A percentile compares a stretch with the other conserved stretches of the same genome.
Evolutionary conservation across 1,140 invertebrate genomes (phyloP).

Genomic region (Rhyacophila brunnea): DNA sequence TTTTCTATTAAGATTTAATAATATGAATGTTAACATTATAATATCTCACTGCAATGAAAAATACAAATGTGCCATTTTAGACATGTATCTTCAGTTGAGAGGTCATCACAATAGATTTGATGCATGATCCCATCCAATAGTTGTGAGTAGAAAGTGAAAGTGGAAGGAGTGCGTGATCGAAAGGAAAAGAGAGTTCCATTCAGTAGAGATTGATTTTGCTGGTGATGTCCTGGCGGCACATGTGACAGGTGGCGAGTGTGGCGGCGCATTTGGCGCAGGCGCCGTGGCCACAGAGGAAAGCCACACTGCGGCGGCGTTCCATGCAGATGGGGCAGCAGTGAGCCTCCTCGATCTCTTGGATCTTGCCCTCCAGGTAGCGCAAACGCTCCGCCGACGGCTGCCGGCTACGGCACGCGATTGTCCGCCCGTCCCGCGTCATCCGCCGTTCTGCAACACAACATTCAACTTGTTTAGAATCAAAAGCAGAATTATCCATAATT

Average conservation of each 20-base stretch:
- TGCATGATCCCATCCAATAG: too few relatives aligned
- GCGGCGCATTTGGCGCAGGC: conserved; percentile 82
- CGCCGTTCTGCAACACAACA: conserved; percentile 42
- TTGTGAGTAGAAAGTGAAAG: too few relatives aligned
- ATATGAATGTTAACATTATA: too few relatives aligned
- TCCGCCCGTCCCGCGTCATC: conserved; percentile 49
- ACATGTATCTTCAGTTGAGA: too few relatives aligned
- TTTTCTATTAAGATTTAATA: too few relatives aligned
- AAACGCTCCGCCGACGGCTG: conserved; percentile 66
- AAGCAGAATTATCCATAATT: too few relatives aligned
- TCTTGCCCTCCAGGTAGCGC: conserved; percentile 77
- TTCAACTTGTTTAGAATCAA: too few relatives aligned
- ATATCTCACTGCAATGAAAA: too few relatives aligned
- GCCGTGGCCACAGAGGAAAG: conserved; percentile 86
- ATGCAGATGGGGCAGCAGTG: conserved; percentile 78
- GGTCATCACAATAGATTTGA: too few relatives aligned
- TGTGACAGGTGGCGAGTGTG: conserved; percentile 83
- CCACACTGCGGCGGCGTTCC: conserved; percentile 76
- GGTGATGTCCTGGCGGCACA: conserved; percentile 86
- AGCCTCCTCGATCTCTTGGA: conserved; percentile 85
- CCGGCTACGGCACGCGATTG: conserved; percentile 51
- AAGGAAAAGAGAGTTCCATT: conserved; percentile 14
- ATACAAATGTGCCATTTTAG: too few relatives aligned
- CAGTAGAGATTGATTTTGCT: conserved; percentile 85
- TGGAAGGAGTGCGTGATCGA: too few relatives aligned